Percentiles rank a stretch among this genome's conserved stretches.
Evolutionary conservation across 1,140 invertebrate genomes (phyloP).

Genomic region (Uloborus diversus): DNA sequence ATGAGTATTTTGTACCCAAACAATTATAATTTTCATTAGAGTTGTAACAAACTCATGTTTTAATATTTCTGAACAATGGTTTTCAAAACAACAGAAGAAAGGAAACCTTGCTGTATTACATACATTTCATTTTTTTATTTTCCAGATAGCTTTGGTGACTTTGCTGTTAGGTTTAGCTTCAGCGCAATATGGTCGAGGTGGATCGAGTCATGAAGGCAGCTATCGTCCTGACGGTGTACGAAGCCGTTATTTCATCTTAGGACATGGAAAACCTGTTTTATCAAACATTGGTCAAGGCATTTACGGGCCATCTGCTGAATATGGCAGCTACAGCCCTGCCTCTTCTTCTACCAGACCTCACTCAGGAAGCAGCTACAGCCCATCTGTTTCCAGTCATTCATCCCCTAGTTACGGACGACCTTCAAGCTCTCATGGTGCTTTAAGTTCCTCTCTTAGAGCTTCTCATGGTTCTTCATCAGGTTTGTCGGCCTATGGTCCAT

Average conservation of each 20-base stretch:
- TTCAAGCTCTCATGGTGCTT: not conserved
- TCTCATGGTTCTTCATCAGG: not conserved
- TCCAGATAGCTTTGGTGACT: not conserved
- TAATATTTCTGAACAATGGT: too few species aligned
- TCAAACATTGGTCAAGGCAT: conserved; percentile 10
- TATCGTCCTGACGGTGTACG: conserved; percentile 38
- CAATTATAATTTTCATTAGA: too few species aligned
- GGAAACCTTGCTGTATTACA: too few species aligned
- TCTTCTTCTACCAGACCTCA: not conserved
- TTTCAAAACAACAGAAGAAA: too few species aligned
- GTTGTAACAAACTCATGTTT: too few species aligned
- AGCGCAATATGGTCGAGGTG: conserved; percentile 28
- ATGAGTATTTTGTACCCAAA: too few species aligned
- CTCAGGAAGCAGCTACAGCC: not conserved
- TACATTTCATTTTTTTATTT: too few species aligned
- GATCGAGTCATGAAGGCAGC: not conserved
- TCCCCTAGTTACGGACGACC: too few species aligned
- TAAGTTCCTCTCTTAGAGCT: too few species aligned
- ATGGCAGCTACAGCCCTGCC: not conserved
- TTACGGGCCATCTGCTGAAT: conserved; percentile 17
- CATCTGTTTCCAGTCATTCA: not conserved
- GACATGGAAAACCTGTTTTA: conserved; percentile 32
- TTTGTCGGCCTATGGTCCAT: not conserved
- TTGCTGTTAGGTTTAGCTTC: conserved; percentile 1
- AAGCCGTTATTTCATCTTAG: conserved; percentile 44